Base-by-base conservation (phyloP, 2,113 vertebrate species). In the Cephalopterus ornatus region DNA sequence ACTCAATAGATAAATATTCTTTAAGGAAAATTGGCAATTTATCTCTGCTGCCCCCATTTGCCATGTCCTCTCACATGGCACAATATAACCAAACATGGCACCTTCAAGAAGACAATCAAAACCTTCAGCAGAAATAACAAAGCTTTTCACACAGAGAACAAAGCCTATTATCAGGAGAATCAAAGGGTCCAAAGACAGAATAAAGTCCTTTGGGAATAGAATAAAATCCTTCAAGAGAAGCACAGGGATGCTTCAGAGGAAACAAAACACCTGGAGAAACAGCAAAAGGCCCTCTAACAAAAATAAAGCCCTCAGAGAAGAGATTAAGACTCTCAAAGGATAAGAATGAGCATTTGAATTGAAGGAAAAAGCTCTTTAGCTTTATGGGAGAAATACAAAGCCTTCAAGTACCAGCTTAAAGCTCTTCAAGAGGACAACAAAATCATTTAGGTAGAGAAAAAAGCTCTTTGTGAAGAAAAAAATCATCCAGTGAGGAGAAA, bases 311-410 rank as follows among this genome's bases (percentile, higher is more conserved):
- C 62, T 95, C 32, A 52, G 77, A 53, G 70, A 93, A 82, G 79
- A 97, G n/a, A 86, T 85, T 47, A 93, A 62, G 52, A 46, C 59
- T 72, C 65, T 93, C 32, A 24, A 26, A 72, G 44, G 52, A 75
- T 68, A 95, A 74, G 61, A 95, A 73, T 86, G 44, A 81, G 55
- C 61, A 47, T 95, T 95, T 85, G 17, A 82, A 67, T 95, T 88
- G 6, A 77, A 96, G 28, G 55, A 33, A 8, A 96, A 89, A 75
- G 37, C 89, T 75, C 78, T 96, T 74, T 30, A 37, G 88, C 80
- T 74, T 62, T 96, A 35, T 74, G 58, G 5, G 37, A 92, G 19
- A 81, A 96, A 74, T 84, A 84, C 55, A 92, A 89, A 37, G 84
- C 61, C 23, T 89, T 97, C n/a, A 83, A 92, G n/a, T 26, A 95